Percentiles rank a stretch among this genome's conserved stretches.
Conservation (phyloP, 1,140 invertebrate genomes). For the Plutomurus gul region DNA sequence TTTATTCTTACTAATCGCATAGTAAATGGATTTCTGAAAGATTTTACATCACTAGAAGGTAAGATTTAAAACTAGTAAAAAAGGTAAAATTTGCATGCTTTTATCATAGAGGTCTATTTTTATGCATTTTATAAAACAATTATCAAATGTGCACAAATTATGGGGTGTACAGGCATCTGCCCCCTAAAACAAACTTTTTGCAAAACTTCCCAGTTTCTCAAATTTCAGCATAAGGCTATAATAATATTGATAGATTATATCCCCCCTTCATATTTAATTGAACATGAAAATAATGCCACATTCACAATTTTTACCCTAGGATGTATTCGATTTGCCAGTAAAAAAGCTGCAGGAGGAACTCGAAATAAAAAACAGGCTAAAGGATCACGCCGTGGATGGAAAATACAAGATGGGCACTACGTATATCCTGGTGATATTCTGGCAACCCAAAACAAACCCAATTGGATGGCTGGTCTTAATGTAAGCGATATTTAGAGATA, state of each 20-base stretch:
- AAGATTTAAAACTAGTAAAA: not conserved
- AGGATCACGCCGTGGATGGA: not conserved
- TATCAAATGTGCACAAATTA: too few relatives aligned
- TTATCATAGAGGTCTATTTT: too few relatives aligned
- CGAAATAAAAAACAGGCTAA: conserved; percentile 32
- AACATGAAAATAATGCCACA: not conserved
- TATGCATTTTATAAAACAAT: too few relatives aligned
- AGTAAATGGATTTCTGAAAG: not conserved
- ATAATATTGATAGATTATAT: not conserved
- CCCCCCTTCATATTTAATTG: not conserved
- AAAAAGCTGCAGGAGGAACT: conserved; percentile 42
- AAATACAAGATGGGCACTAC: conserved; percentile 6
- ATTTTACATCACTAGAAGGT: not conserved
- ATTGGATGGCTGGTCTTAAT: conserved; percentile 46
- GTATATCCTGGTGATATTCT: conserved; percentile 31
- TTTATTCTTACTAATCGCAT: not conserved
- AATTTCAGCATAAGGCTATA: not conserved
- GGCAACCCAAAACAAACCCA: conserved; percentile 30
- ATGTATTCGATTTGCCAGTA: conserved; percentile 40
- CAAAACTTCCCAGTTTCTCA: not conserved
- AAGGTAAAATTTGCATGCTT: not conserved
- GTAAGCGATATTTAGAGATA: conserved; percentile 38
- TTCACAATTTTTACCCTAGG: not conserved
- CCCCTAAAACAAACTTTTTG: too few relatives aligned
- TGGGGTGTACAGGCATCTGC: too few relatives aligned